A percentile compares a stretch with the other conserved stretches of the same genome.
phyloP scores from a whole-genome alignment of 2,113 vertebrate genomes.

The Barnardius zonarius region DNA sequence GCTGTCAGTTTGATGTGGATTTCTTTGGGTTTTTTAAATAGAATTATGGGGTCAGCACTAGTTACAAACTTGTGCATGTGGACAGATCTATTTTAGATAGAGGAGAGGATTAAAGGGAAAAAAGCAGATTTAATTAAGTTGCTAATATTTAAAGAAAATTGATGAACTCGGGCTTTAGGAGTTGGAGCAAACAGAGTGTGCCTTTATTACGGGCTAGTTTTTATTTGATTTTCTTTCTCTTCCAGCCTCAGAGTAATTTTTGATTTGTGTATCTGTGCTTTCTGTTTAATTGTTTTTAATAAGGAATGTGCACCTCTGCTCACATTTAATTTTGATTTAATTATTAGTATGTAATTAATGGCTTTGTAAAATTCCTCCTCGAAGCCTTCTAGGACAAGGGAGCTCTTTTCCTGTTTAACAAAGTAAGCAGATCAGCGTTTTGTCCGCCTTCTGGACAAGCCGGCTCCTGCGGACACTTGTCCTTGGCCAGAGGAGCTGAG shows the following conservation, averaged over 20 bases:
- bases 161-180: slow-evolving; percentile 78
- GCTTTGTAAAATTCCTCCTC: slow-evolving; percentile 60
- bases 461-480: not conserved
- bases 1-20: slow-evolving; percentile 78
- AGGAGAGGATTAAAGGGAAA: slow-evolving; percentile 76
- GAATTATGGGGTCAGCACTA: slow-evolving; percentile 84
- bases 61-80: slow-evolving; percentile 77
- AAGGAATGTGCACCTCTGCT: slow-evolving; percentile 75
- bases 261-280: slow-evolving; percentile 73
- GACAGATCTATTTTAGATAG: slow-evolving; percentile 87
- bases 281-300: slow-evolving; percentile 77
- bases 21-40: slow-evolving; percentile 76
- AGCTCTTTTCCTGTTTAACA: not conserved
- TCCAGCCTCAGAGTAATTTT: slow-evolving; percentile 56
- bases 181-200: slow-evolving; percentile 53
- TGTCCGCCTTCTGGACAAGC: not conserved
- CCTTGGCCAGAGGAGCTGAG: not conserved
- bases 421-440: not conserved
- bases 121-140: slow-evolving; percentile 85
- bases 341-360: slow-evolving; percentile 77
- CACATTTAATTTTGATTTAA: slow-evolving; percentile 80
- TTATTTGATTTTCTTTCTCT: slow-evolving; percentile 74
- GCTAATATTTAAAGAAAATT: slow-evolving; percentile 86
- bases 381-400: slow-evolving; percentile 42
- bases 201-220: slow-evolving; percentile 62